A percentile compares a stretch with the other conserved stretches of the same genome.
Evolutionary conservation across 2,888 invertebrate genomes (phyloP).

Genomic region (Tolmerus cingulatus): DNA sequence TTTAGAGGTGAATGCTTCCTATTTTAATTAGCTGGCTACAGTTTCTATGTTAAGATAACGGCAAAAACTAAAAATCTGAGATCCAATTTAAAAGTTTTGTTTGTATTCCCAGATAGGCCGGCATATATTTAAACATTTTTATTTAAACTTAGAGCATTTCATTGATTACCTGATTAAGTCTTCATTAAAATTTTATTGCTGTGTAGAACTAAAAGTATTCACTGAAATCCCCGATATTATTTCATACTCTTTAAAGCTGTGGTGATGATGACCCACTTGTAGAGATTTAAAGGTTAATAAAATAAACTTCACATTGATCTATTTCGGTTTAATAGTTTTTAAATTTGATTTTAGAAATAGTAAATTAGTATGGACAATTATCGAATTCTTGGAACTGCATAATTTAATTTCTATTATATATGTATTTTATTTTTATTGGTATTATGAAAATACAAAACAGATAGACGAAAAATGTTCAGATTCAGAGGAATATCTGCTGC

Average conservation of each 20-base stretch:
- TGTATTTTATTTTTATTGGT: background rate
- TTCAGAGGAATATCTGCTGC: conserved; percentile 15
- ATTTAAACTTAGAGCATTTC: background rate
- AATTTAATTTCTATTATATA: too few relatives aligned
- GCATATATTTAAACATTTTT: background rate
- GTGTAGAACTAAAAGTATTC: background rate
- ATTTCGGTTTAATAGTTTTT: too few relatives aligned
- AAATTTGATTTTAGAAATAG: too few relatives aligned
- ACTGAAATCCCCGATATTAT: background rate
- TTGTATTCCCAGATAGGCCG: background rate
- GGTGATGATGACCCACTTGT: background rate
- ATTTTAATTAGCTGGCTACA: too few relatives aligned
- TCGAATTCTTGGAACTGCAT: too few relatives aligned
- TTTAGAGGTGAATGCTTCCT: background rate
- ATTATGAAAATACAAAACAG: background rate
- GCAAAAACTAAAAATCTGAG: background rate
- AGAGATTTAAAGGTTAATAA: background rate
- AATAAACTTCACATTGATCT: background rate
- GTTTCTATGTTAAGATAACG: background rate
- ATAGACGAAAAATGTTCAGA: background rate
- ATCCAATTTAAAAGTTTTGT: background rate
- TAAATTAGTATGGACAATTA: too few relatives aligned
- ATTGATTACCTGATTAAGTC: background rate
- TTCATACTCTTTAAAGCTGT: background rate
- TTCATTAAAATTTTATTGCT: too few relatives aligned